Base-by-base conservation (phyloP, 2,113 vertebrate species). In the Pelusios castaneus region DNA sequence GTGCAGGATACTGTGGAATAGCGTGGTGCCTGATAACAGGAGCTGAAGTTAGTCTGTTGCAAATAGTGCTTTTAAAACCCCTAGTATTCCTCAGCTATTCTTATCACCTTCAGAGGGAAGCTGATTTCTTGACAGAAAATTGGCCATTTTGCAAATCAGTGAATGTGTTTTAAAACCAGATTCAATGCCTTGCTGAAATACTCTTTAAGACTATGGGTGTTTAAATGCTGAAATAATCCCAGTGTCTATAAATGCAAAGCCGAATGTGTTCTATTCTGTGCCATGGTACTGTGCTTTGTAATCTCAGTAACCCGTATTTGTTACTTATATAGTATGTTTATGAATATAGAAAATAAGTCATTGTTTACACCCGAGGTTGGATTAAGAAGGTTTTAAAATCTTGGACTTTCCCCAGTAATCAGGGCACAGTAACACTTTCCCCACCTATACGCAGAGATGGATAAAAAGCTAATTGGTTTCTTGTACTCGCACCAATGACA, bases 1-100 rank as follows among this genome's bases (percentile, higher is more conserved):
- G 98, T 94, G 95, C 93, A 92, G 95, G 97, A 96, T 96, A 97
- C 79, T 94, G 96, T 83, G 85, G 11, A 84, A 93, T 83, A 91
- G 84, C 25, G 75, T 3, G n/a, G 60, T 76, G 93, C 96, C 94
- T 76, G 90, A 93, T 94, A 97, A 92, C 19, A 2, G 93, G 87
- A 81, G 79, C 79, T 24, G 60, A 6, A 80, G 95, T 89, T 88
- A 67, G 76, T 85, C 51, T 10, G 55, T 80, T 80, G 84, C 85
- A 79, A 95, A 78, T 29, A 3, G 1, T 10, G 82, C 5, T 94
- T 89, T 67, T 60, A 49, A 89, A 89, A 25, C 10, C 78, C 52
- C 41, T 80, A 51, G 80, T 56, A 47, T 82, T 79, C 93, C 47
- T 1, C 79, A 85, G 84, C 92, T 95, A 29, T 81, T 81, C 91